A percentile compares a stretch with the other conserved stretches of the same genome.
Evolutionary conservation across 1,140 invertebrate genomes (phyloP).

Genomic region (Oscheius sp.): DNA sequence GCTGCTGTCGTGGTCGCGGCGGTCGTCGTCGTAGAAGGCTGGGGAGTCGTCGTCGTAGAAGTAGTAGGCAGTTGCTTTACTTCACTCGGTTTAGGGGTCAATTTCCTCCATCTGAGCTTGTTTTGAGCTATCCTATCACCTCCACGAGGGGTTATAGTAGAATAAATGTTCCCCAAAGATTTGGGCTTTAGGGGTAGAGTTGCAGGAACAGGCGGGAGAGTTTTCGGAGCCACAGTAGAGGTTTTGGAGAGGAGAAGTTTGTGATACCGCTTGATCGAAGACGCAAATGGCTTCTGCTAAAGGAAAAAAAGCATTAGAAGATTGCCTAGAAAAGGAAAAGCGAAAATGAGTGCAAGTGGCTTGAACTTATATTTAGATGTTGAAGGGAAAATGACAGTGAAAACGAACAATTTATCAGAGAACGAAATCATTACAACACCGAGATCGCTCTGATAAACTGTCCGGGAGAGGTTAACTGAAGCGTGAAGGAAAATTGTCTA

Average conservation of each 20-base stretch:
- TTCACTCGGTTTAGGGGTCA: constrained; percentile 9
- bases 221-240: not conserved
- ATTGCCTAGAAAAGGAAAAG: constrained; percentile 16
- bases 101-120: constrained; percentile 18
- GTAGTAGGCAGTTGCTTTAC: not conserved
- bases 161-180: constrained; percentile 27
- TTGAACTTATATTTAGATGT: not conserved
- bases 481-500: no score
- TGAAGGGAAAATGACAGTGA: not conserved
- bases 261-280: constrained; percentile 34
- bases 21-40: constrained; percentile 10
- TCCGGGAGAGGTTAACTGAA: not conserved
- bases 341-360: constrained; percentile 7
- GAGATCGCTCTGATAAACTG: not conserved
- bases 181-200: constrained; percentile 26
- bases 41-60: not conserved
- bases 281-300: constrained; percentile 23
- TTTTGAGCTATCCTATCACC: not conserved
- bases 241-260: constrained; percentile 23
- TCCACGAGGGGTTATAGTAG: constrained; percentile 16
- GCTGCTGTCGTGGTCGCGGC: not conserved
- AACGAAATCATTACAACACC: not conserved
- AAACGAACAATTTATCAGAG: constrained; percentile 9
- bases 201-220: constrained; percentile 1
- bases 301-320: constrained; percentile 14